Base-by-base conservation (phyloP, 2,888 invertebrate species). In the Tortricodes alternella region DNA sequence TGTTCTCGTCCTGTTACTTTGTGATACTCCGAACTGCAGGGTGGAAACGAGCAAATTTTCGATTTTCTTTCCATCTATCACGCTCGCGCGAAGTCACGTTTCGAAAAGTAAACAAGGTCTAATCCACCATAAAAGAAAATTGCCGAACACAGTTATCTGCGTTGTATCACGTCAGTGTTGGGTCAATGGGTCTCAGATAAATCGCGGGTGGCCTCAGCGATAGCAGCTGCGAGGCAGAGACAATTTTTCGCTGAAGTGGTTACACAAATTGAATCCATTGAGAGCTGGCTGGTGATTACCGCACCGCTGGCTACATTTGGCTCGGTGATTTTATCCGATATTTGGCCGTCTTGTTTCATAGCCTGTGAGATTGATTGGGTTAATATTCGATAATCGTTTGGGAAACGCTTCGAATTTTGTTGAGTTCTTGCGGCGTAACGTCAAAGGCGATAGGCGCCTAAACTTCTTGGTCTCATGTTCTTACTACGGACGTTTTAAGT, bases 241-340 rank as follows among this genome's bases (percentile, higher is more conserved):
- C 89, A 91, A 91, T 91, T 91, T 90, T 81, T 85, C 91, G 91
- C 86, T 87, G 78, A 84, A 83, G 71, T 83, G 89, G 79, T 74
- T 80, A 71, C 81, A 78, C 77, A 88, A 88, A 90, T 90, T 87
- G 89, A 83, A 89, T 88, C 79, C 78, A 67, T 68, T 68, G 66
- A 80, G n/a, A 79, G 27, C 27, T 82, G 80, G 78, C 72, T 68
- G 63, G 64, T 77, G 77, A 80, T 80, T 80, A 76, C 71, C 75
- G 75, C 71, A 73, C 68, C 65, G 66, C 62, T 68, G 65, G 56
- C 9, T 52, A 58, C 64, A 59, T 61, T 55, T 61, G 58, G 64
- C 49, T 58, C 53, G 39, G 13, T 46, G 49, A 24, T 44, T 53
- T 43, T 44, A 37, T 29, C 44, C 44, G 35, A 57, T 44, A 51